phyloP scores from a whole-genome alignment of 1,140 invertebrate genomes.

The Pseudomyrmex cubaensis region DNA sequence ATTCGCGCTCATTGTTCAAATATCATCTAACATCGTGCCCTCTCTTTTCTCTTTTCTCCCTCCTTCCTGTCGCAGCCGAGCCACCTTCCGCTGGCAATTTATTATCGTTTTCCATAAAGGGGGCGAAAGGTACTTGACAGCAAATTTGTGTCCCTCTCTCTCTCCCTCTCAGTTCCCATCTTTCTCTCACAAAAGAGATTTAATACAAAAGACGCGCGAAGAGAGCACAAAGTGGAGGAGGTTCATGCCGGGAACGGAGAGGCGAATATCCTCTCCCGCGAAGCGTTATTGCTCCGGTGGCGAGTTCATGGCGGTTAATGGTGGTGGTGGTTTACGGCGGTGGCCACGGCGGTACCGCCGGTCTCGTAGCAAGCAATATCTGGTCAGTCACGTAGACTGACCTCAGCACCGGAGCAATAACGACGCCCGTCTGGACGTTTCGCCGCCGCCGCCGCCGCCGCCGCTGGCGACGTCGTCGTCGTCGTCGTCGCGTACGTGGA shows the following conservation, averaged over 20 bases:
- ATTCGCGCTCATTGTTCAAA: no score
- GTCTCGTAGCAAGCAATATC: slow-evolving; percentile 80
- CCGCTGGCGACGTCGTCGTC: slow-evolving; percentile 58
- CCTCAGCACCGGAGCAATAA: slow-evolving; percentile 83
- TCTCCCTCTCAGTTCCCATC: no score
- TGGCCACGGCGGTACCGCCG: slow-evolving; percentile 73
- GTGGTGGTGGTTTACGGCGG: slow-evolving; percentile 74
- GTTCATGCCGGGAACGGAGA: slow-evolving; percentile 42
- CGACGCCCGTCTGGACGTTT: slow-evolving; percentile 80
- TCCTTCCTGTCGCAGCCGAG: background rate
- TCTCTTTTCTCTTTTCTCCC: no score
- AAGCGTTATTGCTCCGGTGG: slow-evolving; percentile 80
- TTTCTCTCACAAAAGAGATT: background rate
- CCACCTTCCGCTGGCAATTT: background rate
- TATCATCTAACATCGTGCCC: no score
- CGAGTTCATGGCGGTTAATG: slow-evolving; percentile 77
- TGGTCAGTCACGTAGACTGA: slow-evolving; percentile 84
- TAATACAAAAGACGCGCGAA: slow-evolving; percentile 57
- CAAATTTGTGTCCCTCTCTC: background rate
- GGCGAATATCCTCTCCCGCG: slow-evolving; percentile 62
- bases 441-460: slow-evolving; percentile 73
- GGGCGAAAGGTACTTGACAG: background rate
- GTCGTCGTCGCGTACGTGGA: slow-evolving; percentile 67
- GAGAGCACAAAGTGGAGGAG: slow-evolving; percentile 33
- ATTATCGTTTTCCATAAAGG: slow-evolving; percentile 4